Percentiles rank a stretch among this genome's conserved stretches.
These are phyloP conservation scores for Nannobrachium achirus DNA, from an alignment of 2,113 vertebrate species.

Conservation along the genomic window DNA sequence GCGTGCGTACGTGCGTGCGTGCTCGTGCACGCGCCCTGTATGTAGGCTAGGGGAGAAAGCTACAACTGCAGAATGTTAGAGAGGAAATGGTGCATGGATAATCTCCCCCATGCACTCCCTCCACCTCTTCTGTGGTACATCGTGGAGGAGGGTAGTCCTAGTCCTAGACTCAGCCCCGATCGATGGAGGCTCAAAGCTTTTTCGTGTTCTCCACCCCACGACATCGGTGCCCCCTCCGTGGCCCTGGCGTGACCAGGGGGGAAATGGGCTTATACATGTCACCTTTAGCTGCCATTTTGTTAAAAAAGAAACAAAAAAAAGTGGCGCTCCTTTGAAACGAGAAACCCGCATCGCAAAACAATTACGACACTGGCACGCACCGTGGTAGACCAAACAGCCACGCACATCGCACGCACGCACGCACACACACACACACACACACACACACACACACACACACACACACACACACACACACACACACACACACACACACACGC, in stretches of 20 bases:
- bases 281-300: no score
- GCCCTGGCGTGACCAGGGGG: constrained; percentile 14
- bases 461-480: not conserved
- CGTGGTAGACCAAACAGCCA: not conserved
- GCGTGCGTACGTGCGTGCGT: constrained; percentile 1
- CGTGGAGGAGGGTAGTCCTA: constrained; percentile 53
- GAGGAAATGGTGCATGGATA: constrained; percentile 80
- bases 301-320: no score
- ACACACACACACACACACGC: constrained; percentile 4
- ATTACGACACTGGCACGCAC: no score
- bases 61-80: constrained; percentile 62
- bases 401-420: constrained; percentile 11
- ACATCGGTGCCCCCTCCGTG: constrained; percentile 47
- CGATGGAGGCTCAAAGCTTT: constrained; percentile 67
- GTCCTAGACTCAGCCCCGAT: constrained; percentile 34
- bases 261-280: not conserved
- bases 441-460: constrained; percentile 14
- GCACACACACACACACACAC: not conserved
- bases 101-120: constrained; percentile 53
- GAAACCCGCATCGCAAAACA: no score
- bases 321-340: no score
- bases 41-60: constrained; percentile 63
- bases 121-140: constrained; percentile 65
- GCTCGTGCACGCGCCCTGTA: constrained; percentile 30
- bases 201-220: constrained; percentile 64